Evolutionary conservation across 2,113 vertebrate genomes (phyloP).

Genomic region (Alces alces): DNA sequence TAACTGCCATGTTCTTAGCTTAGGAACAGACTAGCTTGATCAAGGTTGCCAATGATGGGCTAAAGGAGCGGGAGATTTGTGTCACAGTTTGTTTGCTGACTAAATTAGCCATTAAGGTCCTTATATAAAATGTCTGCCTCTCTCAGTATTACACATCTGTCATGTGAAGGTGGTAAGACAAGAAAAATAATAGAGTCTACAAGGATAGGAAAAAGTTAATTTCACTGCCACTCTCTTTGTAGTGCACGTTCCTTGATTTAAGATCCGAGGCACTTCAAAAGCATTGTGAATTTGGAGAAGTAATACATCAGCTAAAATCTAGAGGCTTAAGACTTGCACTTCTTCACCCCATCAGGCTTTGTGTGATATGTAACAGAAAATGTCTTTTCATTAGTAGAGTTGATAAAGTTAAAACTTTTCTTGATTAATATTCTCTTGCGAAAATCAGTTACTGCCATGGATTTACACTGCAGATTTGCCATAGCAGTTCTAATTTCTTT

Average conservation of each 20-base stretch:
- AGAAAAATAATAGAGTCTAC: constrained; percentile 17
- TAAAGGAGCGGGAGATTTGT: neutral
- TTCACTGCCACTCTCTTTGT: constrained; percentile 55
- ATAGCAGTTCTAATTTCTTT: constrained; percentile 72
- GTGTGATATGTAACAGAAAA: constrained; percentile 65
- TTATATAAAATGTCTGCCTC: constrained; percentile 6
- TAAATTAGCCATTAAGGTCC: constrained; percentile 46
- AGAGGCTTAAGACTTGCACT: constrained; percentile 62
- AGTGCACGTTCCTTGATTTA: constrained; percentile 54
- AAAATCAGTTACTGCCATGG: constrained; percentile 56
- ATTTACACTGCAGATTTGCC: constrained; percentile 68
- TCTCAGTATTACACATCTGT: neutral
- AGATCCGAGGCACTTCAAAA: constrained; percentile 67
- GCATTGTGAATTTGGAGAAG: constrained; percentile 58
- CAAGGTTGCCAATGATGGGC: neutral
- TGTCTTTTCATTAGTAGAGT: constrained; percentile 67
- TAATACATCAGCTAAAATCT: constrained; percentile 67
- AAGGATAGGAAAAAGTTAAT: constrained; percentile 50
- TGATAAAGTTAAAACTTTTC: constrained; percentile 77
- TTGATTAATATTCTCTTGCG: constrained; percentile 75
- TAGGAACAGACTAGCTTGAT: neutral
- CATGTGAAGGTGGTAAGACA: constrained; percentile 40
- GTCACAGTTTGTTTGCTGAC: constrained; percentile 25
- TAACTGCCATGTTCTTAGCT: neutral
- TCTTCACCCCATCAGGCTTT: constrained; percentile 62